phyloP scores from a whole-genome alignment of 2,113 vertebrate species.

The Pluvialis apricaria region DNA sequence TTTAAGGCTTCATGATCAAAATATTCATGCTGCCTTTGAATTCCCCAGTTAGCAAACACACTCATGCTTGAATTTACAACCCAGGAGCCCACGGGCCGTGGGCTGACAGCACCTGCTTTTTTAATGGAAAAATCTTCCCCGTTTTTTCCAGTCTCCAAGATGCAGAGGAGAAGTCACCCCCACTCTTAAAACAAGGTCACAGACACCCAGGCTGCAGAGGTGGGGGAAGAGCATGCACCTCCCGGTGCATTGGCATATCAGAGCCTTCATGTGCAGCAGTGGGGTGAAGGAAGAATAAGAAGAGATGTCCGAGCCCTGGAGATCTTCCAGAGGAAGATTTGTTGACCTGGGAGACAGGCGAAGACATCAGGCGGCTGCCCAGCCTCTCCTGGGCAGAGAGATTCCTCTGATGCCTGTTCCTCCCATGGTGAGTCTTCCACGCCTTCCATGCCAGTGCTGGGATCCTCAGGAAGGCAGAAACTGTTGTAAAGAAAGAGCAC shows the following conservation, averaged over 20 bases:
- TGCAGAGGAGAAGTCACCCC: background rate
- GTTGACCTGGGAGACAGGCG: background rate
- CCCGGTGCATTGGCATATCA: fast-evolving
- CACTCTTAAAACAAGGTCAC: background rate
- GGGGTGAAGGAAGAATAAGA: background rate
- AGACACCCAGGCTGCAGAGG: background rate
- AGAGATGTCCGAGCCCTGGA: background rate
- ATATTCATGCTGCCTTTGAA: background rate
- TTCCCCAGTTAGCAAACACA: fast-evolving
- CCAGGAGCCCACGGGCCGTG: background rate
- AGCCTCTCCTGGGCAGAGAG: background rate
- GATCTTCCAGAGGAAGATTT: background rate
- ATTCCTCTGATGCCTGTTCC: background rate
- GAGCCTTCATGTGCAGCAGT: background rate
- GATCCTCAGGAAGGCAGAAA: background rate
- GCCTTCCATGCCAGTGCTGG: background rate
- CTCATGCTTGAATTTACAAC: background rate
- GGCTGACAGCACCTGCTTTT: background rate
- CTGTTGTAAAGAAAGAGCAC: background rate
- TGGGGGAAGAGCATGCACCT: fast-evolving
- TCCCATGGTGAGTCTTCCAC: no score
- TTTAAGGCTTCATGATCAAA: background rate
- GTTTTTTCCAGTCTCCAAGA: background rate
- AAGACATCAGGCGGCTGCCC: background rate
- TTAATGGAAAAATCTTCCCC: background rate